These are phyloP conservation scores for Anthonomus grandis DNA, from an alignment of 1,140 invertebrate genomes.

Conservation along the genomic window DNA sequence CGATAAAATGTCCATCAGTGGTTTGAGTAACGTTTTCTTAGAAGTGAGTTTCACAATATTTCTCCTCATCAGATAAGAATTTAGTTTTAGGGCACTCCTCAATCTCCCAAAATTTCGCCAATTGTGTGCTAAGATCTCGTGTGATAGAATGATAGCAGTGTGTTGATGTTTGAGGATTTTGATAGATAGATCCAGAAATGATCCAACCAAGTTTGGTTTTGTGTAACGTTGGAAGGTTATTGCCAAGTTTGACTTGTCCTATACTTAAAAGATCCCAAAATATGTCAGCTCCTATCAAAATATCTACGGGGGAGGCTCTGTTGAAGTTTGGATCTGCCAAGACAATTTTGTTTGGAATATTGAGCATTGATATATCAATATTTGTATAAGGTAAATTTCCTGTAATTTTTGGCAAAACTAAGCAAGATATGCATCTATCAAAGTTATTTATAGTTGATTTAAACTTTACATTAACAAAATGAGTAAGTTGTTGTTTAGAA, in stretches of 20 bases:
- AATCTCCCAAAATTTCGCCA: constrained; percentile 28
- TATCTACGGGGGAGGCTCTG: constrained; percentile 22
- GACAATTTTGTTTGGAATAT: constrained; percentile 19
- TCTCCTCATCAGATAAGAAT: constrained; percentile 20
- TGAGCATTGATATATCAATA: constrained; percentile 6
- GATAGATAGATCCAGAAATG: constrained; percentile 17
- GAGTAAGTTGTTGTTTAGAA: background rate
- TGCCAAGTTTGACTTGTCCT: constrained; percentile 20
- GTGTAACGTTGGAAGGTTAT: constrained; percentile 22
- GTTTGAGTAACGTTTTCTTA: constrained; percentile 11
- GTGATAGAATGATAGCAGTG: background rate
- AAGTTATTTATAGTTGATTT: constrained; percentile 11
- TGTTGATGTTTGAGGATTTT: background rate
- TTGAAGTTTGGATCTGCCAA: constrained; percentile 37
- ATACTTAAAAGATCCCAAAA: constrained; percentile 23
- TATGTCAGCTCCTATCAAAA: constrained; percentile 30
- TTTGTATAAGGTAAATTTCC: constrained; percentile 3
- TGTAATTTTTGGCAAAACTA: constrained; percentile 18
- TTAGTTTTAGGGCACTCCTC: constrained; percentile 17
- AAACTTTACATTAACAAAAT: constrained; percentile 1
- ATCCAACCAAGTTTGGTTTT: constrained; percentile 35
- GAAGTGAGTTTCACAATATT: constrained; percentile 27
- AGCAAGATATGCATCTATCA: background rate
- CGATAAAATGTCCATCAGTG: constrained; percentile 23
- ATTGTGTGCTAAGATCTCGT: background rate